Evolutionary conservation across 92 coral and sea anemone species (phyloP), one percentile per base, ranked within the genome.

Genomic region (Porites lobata): DNA sequence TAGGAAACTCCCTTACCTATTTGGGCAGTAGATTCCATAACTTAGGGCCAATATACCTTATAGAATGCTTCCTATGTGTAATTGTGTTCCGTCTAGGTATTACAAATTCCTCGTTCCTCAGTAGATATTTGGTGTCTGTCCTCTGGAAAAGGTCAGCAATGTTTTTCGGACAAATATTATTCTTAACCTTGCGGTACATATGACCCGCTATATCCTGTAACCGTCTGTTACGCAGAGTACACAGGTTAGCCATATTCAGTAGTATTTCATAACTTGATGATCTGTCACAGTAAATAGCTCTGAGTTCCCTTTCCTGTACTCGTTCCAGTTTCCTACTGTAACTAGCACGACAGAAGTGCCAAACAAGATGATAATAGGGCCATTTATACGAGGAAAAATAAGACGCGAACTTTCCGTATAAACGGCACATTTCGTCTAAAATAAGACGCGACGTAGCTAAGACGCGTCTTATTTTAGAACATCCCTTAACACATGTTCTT

Each of bases 271-370:
- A 76, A 58, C 80, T 26, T 76, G 68, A 75, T 75, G 56, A 52
- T 52, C 65, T 75, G 79, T 75, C 65, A 15, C 80, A 58, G 14
- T 76, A 57, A 58, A 58, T 76, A 22, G 80, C 80, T 51, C 62
- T 75, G 80, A 75, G 66, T 75, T 50, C 66, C 50, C 80, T 75
- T 32, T 76, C 68, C 3, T 76, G 80, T 57, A 76, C 80, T 57
- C 52, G 80, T 18, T 76, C 80, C 59, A 76, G 26, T 58, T 58
- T 76, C 8, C 80, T 22, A 57, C 68, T 76, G 80, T 76, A 68
- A 53, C 68, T 76, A 76, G 80, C 67, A 76, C 80, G 68, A 58
- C 80, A 57, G 67, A 76, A 1, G 68, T 76, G 80, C 80, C 80
- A 76, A 76, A 76, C 80, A 76, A 75, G 65, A 19, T 73, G 77